A percentile compares a stretch with the other conserved stretches of the same genome.
Evolutionary conservation across 2,888 invertebrate species (phyloP).

Genomic region (Stictocephala bisonia): DNA sequence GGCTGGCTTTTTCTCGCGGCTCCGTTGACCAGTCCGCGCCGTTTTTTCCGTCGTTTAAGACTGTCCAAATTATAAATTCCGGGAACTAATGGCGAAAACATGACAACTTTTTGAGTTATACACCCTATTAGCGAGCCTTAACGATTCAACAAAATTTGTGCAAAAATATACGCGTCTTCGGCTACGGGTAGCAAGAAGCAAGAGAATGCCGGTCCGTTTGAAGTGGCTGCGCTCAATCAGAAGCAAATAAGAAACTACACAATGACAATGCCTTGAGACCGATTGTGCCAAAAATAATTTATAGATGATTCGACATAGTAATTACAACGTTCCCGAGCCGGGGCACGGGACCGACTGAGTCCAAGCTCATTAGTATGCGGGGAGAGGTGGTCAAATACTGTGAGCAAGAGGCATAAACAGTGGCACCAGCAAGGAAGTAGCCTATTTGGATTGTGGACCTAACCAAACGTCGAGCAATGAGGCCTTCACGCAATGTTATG

Average conservation of each 20-base stretch:
- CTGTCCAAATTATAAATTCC: slow-evolving; percentile 49
- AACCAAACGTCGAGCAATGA: no score
- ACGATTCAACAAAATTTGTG: slow-evolving; percentile 48
- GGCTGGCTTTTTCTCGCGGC: slow-evolving; percentile 39
- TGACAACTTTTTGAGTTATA: slow-evolving; percentile 54
- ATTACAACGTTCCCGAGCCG: slow-evolving; percentile 26
- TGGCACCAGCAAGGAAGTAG: no score
- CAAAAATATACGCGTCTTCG: slow-evolving; percentile 46
- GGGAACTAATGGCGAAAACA: slow-evolving; percentile 48
- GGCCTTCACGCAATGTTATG: no score
- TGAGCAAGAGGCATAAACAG: background rate
- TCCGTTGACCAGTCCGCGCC: slow-evolving; percentile 37
- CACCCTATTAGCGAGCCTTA: slow-evolving; percentile 52
- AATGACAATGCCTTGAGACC: background rate
- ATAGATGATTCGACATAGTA: slow-evolving; percentile 36
- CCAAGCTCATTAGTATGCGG: slow-evolving; percentile 2
- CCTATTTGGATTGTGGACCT: no score
- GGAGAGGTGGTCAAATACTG: background rate
- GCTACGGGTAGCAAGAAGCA: slow-evolving; percentile 33
- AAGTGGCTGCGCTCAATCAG: slow-evolving; percentile 31
- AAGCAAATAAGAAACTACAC: slow-evolving; percentile 24
- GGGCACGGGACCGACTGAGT: background rate
- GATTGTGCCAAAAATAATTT: slow-evolving; percentile 34
- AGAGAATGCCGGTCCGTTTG: slow-evolving; percentile 38
- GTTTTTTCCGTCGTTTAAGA: slow-evolving; percentile 47